phyloP scores from a whole-genome alignment of 2,113 vertebrate species.

The Prietella phreatophila region DNA sequence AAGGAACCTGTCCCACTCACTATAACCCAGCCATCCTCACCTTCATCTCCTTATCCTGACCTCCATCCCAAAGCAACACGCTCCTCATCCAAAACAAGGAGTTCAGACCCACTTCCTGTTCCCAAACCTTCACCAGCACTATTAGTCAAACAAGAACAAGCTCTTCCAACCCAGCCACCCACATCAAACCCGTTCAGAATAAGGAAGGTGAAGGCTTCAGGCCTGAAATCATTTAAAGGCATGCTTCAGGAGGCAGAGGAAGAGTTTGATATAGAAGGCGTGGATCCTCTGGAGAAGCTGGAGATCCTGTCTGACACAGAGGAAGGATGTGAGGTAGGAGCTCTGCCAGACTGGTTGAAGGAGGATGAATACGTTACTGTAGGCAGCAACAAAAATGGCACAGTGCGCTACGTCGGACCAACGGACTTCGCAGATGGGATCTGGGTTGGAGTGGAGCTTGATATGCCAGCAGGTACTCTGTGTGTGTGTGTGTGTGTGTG shows the following conservation, averaged over 20 bases:
- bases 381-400: slow-evolving; percentile 81
- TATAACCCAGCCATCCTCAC: not conserved
- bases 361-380: slow-evolving; percentile 85
- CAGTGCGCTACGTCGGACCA: slow-evolving; percentile 81
- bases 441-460: slow-evolving; percentile 94
- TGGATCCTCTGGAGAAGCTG: slow-evolving; percentile 67
- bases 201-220: slow-evolving; percentile 74
- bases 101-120: not conserved
- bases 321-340: slow-evolving; percentile 63
- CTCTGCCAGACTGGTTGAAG: slow-evolving; percentile 87
- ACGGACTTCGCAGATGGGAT: slow-evolving; percentile 88
- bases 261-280: slow-evolving; percentile 19
- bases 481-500: slow-evolving; percentile 52
- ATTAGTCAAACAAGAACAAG: not conserved
- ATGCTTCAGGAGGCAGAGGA: slow-evolving; percentile 38
- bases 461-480: slow-evolving; percentile 82
- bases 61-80: not conserved
- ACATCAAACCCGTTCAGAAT: slow-evolving; percentile 70
- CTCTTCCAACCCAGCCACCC: slow-evolving; percentile 35
- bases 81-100: not conserved
- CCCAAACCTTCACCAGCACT: not conserved
- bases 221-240: slow-evolving; percentile 76
- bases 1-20: not conserved
- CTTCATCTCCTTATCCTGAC: not conserved
- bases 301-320: slow-evolving; percentile 79